These are phyloP conservation scores for Apocheima hispidaria DNA, from an alignment of 2,888 invertebrate genomes.

Conservation along the genomic window DNA sequence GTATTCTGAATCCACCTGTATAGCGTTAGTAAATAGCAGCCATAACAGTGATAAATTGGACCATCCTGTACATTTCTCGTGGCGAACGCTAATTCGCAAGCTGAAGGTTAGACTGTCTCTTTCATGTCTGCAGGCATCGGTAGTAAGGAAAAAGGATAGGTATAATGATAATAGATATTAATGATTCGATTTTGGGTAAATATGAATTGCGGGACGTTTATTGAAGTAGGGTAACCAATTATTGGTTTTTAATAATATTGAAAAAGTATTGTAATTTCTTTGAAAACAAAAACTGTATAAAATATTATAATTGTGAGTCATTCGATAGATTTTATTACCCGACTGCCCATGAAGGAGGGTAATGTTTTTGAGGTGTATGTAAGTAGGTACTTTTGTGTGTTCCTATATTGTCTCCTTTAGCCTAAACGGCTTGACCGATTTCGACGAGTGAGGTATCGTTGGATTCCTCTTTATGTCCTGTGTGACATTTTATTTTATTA, in stretches of 20 bases:
- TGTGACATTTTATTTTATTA: too few species aligned
- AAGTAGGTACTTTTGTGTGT: too few species aligned
- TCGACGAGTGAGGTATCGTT: too few species aligned
- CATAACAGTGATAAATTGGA: slow-evolving; percentile 44
- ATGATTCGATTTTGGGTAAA: slow-evolving; percentile 35
- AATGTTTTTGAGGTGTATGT: too few species aligned
- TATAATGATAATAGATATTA: slow-evolving; percentile 41
- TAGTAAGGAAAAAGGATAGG: slow-evolving; percentile 20
- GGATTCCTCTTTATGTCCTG: too few species aligned
- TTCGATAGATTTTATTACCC: too few species aligned
- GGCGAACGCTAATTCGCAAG: slow-evolving; percentile 36
- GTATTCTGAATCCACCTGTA: slow-evolving; percentile 28
- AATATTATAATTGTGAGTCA: too few species aligned
- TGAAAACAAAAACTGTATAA: too few species aligned
- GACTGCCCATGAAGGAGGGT: too few species aligned
- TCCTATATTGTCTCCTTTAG: too few species aligned
- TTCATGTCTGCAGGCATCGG: slow-evolving; percentile 4
- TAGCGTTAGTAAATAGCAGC: slow-evolving; percentile 41
- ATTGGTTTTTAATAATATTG: background rate
- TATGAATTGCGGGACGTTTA: slow-evolving; percentile 33
- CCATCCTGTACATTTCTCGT: slow-evolving; percentile 40
- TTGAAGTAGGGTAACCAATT: background rate
- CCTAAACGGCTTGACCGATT: too few species aligned
- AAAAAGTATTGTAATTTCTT: too few species aligned
- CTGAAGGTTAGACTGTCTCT: slow-evolving; percentile 28